A percentile compares a stretch with the other conserved stretches of the same genome.
These are phyloP conservation scores for Nowickia ferox DNA, from an alignment of 2,888 invertebrate genomes.

Conservation along the genomic window DNA sequence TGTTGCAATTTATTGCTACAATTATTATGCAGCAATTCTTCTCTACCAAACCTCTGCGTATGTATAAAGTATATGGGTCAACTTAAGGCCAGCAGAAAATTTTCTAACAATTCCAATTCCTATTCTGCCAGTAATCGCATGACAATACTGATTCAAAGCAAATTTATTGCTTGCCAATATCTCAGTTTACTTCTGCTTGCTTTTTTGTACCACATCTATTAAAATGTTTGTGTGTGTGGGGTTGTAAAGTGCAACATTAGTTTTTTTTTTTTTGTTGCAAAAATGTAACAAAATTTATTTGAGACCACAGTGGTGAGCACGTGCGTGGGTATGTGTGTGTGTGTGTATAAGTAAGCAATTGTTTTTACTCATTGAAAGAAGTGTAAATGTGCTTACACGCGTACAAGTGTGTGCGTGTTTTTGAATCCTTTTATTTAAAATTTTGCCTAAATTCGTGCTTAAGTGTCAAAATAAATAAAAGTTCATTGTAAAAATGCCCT, in stretches of 20 bases:
- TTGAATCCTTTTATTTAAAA: neutral
- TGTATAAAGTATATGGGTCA: neutral
- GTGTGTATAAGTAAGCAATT: neutral
- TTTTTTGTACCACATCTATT: no score
- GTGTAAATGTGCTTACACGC: neutral
- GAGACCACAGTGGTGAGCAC: neutral
- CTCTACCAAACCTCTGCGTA: neutral
- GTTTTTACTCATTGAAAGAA: neutral
- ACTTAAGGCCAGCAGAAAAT: neutral
- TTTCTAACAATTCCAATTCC: neutral
- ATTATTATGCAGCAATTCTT: neutral
- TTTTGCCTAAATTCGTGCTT: slow-evolving; percentile 52
- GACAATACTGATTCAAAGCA: neutral
- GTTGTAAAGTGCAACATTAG: no score
- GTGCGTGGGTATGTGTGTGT: no score
- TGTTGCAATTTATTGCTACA: neutral
- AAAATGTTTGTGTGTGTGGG: no score
- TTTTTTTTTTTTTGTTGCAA: no score
- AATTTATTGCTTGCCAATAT: slow-evolving; percentile 16
- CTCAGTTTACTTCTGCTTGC: neutral
- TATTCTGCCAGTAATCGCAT: neutral
- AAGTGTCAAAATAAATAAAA: slow-evolving; percentile 70
- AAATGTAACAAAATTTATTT: neutral
- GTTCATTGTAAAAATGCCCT: slow-evolving; percentile 38
- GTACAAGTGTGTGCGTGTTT: neutral